phyloP scores from a whole-genome alignment of 1,140 invertebrate genomes.

The Anadara kagoshimensis region DNA sequence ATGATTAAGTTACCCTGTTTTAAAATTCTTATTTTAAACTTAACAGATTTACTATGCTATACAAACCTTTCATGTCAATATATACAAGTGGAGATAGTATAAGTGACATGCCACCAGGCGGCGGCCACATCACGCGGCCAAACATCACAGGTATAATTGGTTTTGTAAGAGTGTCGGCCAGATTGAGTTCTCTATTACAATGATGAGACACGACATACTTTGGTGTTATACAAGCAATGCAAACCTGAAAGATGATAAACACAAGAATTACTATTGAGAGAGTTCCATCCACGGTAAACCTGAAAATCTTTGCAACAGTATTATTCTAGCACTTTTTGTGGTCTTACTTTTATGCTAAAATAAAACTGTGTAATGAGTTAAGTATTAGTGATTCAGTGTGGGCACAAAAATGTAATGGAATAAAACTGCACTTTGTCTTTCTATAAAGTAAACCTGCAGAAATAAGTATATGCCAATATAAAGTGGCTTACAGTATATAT shows the following conservation, averaged over 20 bases:
- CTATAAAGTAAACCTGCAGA: too few relatives aligned
- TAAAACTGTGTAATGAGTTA: too few relatives aligned
- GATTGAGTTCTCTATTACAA: conserved; percentile 73
- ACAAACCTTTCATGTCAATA: conserved; percentile 73
- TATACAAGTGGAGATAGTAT: conserved; percentile 74
- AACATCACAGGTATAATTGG: conserved; percentile 75
- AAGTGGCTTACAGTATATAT: too few relatives aligned
- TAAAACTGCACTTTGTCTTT: too few relatives aligned
- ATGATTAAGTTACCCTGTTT: too few relatives aligned
- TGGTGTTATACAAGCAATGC: conserved; percentile 73
- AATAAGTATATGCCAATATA: too few relatives aligned
- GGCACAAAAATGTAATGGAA: too few relatives aligned
- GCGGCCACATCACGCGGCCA: conserved; percentile 74
- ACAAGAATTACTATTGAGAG: neutral
- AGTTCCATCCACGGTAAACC: too few relatives aligned
- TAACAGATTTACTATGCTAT: neutral
- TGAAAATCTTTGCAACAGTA: too few relatives aligned
- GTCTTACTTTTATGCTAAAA: too few relatives aligned
- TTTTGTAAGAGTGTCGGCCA: conserved; percentile 74
- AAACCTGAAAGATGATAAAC: conserved; percentile 51
- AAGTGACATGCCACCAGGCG: conserved; percentile 74
- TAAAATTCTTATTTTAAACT: neutral
- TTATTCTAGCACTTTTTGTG: too few relatives aligned
- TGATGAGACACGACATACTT: conserved; percentile 74
- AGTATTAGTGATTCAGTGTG: too few relatives aligned